phyloP scores from a whole-genome alignment of 2,113 vertebrate species.

The Pipa parva region DNA sequence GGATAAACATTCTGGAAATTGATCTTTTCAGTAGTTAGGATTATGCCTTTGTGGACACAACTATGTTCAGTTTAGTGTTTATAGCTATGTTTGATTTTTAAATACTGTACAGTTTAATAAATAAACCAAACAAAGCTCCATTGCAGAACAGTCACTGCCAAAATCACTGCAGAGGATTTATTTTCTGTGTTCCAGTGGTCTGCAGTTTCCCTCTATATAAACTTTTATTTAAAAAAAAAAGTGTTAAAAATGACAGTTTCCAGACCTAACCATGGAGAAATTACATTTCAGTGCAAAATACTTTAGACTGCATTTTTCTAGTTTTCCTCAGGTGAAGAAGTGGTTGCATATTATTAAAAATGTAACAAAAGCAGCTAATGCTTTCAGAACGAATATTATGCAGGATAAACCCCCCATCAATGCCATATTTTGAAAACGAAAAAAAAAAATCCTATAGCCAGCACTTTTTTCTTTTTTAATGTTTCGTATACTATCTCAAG shows the following conservation, averaged over 20 bases:
- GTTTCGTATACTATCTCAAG: constrained; percentile 98
- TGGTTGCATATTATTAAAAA: constrained; percentile 99
- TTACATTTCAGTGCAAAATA: constrained; percentile 98
- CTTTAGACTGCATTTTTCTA: constrained; percentile 87
- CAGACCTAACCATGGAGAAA: constrained; percentile 87
- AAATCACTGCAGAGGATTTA: constrained; percentile 78
- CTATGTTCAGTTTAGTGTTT: constrained; percentile 88
- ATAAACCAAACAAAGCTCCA: constrained; percentile 96
- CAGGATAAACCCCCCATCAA: constrained; percentile 73
- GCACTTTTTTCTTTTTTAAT: constrained; percentile 83
- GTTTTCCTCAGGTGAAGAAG: constrained; percentile 88
- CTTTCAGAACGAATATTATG: constrained; percentile 84
- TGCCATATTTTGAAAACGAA: constrained; percentile 81
- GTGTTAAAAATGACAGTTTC: constrained; percentile 88
- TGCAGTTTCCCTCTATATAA: constrained; percentile 74
- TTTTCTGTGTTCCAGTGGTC: constrained; percentile 73
- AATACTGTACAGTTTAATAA: constrained; percentile 99
- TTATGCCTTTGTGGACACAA: constrained; percentile 81
- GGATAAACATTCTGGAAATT: constrained; percentile 89
- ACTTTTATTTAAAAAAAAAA: constrained; percentile 58
- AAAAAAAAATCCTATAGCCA: constrained; percentile 91
- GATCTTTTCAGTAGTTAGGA: constrained; percentile 96
- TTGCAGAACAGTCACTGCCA: constrained; percentile 88
- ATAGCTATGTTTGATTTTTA: constrained; percentile 89
- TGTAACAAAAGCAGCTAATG: constrained; percentile 97